These are phyloP conservation scores for Malurus splendens DNA, from an alignment of 2,797 vertebrate genomes.

Conservation along the genomic window DNA sequence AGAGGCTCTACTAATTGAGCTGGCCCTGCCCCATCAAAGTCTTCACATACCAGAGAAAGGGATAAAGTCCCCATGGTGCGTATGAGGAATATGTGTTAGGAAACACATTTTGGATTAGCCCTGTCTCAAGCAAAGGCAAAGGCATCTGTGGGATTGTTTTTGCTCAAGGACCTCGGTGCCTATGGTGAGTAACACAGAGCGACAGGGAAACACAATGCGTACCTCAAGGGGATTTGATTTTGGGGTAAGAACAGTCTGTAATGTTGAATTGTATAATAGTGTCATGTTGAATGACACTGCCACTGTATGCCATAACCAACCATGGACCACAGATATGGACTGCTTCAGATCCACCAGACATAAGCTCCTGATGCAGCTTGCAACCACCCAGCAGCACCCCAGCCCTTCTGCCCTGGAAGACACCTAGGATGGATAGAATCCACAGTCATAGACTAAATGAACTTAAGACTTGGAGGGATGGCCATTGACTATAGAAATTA, in stretches of 20 bases:
- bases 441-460: background rate
- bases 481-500: background rate
- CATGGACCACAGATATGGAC: background rate
- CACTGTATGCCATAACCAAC: background rate
- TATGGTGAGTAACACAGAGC: background rate
- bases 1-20: background rate
- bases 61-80: background rate
- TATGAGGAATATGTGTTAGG: background rate
- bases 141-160: background rate
- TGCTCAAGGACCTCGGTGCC: background rate
- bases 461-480: background rate
- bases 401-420: background rate
- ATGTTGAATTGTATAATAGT: background rate
- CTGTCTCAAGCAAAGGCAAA: background rate
- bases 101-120: background rate
- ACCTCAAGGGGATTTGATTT: background rate
- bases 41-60: background rate
- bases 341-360: background rate
- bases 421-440: background rate
- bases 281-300: background rate
- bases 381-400: background rate
- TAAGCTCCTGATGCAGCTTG: background rate
- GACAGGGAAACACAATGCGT: accelerated
- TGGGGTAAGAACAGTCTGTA: background rate
- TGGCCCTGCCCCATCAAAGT: background rate